Evolutionary conservation across 2,888 invertebrate genomes (phyloP).

Genomic region (Drosophila aldrichi): DNA sequence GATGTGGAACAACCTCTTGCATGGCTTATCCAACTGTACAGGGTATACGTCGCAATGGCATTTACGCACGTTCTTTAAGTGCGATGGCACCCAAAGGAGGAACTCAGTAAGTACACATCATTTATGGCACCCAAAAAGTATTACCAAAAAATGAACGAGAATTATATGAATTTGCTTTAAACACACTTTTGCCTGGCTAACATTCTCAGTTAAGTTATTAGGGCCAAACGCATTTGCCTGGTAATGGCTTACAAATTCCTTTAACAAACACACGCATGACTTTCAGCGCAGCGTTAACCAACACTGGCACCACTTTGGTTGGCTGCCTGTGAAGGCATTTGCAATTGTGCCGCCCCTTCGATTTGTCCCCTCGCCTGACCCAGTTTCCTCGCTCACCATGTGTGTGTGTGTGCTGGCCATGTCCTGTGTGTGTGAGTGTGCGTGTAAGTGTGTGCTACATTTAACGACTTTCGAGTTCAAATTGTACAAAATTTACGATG

Average conservation of each 20-base stretch:
- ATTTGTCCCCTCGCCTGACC: slow-evolving; percentile 48
- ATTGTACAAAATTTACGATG: slow-evolving; percentile 77
- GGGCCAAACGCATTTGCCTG: slow-evolving; percentile 24
- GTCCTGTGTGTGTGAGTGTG: slow-evolving; percentile 48
- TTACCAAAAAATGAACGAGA: neutral
- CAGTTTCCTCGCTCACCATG: slow-evolving; percentile 51
- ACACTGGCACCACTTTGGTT: slow-evolving; percentile 45
- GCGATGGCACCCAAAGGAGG: slow-evolving; percentile 18
- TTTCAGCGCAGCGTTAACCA: neutral
- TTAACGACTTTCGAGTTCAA: slow-evolving; percentile 79
- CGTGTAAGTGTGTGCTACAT: slow-evolving; percentile 61
- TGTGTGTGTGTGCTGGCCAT: slow-evolving; percentile 10
- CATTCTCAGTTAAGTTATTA: slow-evolving; percentile 46
- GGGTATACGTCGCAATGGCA: slow-evolving; percentile 3
- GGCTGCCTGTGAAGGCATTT: slow-evolving; percentile 62
- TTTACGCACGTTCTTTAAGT: slow-evolving; percentile 25
- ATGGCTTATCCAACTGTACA: neutral
- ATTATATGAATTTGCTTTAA: slow-evolving; percentile 15
- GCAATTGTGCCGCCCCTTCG: slow-evolving; percentile 48
- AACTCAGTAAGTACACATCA: slow-evolving; percentile 1
- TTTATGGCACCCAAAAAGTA: slow-evolving; percentile 5
- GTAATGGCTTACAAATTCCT: slow-evolving; percentile 19
- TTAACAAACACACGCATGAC: slow-evolving; percentile 2
- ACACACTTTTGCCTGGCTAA: slow-evolving; percentile 22
- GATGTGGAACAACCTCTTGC: neutral